A percentile compares a stretch with the other conserved stretches of the same genome.
Conservation (phyloP, 2,797 vertebrate genomes). For the Psittacula echo region DNA sequence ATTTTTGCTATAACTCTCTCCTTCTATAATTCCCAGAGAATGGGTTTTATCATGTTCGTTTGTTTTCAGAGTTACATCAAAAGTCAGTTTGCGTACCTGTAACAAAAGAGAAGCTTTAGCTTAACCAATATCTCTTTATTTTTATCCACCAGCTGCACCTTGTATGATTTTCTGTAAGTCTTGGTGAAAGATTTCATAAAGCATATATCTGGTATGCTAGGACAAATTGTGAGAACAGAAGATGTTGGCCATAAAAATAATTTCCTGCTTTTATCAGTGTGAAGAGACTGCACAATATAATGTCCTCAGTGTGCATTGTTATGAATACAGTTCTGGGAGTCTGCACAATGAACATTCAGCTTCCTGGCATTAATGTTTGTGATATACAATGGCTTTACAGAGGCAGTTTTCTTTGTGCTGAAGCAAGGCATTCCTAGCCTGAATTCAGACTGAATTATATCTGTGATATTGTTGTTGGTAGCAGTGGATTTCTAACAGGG, state of each 20-base stretch:
- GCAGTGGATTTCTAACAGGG: background rate
- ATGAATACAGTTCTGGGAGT: background rate
- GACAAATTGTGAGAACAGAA: background rate
- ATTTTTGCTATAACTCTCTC: background rate
- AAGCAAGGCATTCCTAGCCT: background rate
- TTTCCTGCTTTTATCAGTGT: constrained; percentile 1
- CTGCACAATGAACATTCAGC: background rate
- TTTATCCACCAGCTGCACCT: background rate
- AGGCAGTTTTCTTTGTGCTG: background rate
- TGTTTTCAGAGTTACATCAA: background rate
- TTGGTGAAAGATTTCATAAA: background rate
- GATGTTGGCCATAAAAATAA: constrained; percentile 28
- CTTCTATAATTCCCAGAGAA: background rate
- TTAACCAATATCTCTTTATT: background rate
- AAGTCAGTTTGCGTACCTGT: background rate
- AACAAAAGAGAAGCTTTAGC: background rate
- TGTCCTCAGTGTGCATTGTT: background rate
- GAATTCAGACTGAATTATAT: background rate
- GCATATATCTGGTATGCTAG: background rate
- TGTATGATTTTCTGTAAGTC: background rate
- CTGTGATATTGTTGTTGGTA: background rate
- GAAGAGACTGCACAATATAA: background rate
- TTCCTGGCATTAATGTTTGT: background rate
- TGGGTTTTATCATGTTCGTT: background rate
- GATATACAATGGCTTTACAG: constrained; percentile 3